A percentile compares a stretch with the other conserved stretches of the same genome.
phyloP scores from a whole-genome alignment of 2,797 vertebrate genomes.

The Ammospiza maritima region DNA sequence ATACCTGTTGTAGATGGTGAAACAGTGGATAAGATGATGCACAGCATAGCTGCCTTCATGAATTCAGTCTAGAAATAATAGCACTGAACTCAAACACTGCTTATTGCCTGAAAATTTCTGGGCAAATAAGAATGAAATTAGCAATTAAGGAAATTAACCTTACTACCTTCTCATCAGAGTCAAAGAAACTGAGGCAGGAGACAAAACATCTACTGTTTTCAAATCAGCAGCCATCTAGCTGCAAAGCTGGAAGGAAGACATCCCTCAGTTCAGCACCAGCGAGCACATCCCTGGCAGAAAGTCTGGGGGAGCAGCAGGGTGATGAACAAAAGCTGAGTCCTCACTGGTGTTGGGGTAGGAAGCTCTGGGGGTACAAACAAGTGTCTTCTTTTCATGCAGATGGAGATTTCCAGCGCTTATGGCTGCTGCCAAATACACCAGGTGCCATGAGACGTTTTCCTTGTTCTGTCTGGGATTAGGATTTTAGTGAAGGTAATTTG shows the following conservation, averaged over 20 bases:
- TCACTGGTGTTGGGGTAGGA: accelerated
- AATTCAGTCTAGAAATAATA: not conserved
- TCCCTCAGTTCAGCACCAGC: not conserved
- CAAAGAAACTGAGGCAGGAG: conserved; percentile 37
- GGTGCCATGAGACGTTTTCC: not conserved
- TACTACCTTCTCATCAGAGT: not conserved
- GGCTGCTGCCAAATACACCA: not conserved
- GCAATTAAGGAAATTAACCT: not conserved
- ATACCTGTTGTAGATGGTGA: not conserved
- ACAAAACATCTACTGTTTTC: not conserved
- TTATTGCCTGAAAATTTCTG: not conserved
- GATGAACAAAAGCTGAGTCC: not conserved
- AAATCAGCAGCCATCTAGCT: not conserved
- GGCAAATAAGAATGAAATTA: not conserved
- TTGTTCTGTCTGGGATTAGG: not conserved
- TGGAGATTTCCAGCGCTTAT: not conserved
- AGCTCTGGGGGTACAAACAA: not conserved
- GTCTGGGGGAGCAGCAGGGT: accelerated
- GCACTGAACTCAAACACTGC: not conserved
- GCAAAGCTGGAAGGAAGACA: not conserved
- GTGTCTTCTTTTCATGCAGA: not conserved
- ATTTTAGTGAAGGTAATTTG: not conserved
- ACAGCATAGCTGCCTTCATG: not conserved
- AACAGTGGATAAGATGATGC: not conserved
- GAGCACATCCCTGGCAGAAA: not conserved